These are phyloP conservation scores for Xiphophorus birchmanni DNA, from an alignment of 2,797 vertebrate species.

Conservation along the genomic window DNA sequence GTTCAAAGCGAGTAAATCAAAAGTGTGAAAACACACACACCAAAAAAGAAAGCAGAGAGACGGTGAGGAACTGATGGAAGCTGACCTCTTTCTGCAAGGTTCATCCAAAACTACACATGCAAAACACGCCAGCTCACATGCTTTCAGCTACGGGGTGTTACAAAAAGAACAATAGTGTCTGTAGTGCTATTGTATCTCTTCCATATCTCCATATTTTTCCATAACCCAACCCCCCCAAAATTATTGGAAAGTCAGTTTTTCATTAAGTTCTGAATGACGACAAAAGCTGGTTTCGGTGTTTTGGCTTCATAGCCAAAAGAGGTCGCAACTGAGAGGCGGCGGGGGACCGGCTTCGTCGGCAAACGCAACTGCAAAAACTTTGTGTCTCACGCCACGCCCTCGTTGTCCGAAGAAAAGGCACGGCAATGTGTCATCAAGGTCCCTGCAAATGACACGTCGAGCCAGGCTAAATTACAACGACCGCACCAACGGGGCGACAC, in stretches of 20 bases:
- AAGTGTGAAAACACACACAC: slow-evolving; percentile 41
- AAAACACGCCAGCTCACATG: slow-evolving; percentile 46
- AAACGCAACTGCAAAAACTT: slow-evolving; percentile 53
- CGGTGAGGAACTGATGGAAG: slow-evolving; percentile 56
- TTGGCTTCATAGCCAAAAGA: slow-evolving; percentile 26
- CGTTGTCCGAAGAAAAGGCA: slow-evolving; percentile 49
- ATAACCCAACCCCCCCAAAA: slow-evolving; percentile 16
- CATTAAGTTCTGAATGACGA: slow-evolving; percentile 46
- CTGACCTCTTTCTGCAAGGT: slow-evolving; percentile 67
- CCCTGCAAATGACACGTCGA: slow-evolving; percentile 80
- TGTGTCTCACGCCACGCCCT: slow-evolving; percentile 73
- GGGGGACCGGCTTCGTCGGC: slow-evolving; percentile 51
- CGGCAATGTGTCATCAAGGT: slow-evolving; percentile 71
- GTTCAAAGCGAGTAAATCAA: slow-evolving; percentile 41
- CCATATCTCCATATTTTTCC: slow-evolving; percentile 35
- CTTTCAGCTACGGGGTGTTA: slow-evolving; percentile 50
- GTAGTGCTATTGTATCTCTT: slow-evolving; percentile 43
- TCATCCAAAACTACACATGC: slow-evolving; percentile 37
- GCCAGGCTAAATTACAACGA: slow-evolving; percentile 78
- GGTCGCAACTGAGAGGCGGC: slow-evolving; percentile 6
- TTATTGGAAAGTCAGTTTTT: slow-evolving; percentile 38
- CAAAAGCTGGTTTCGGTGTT: slow-evolving; percentile 19
- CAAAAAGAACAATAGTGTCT: slow-evolving; percentile 50
- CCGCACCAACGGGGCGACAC: slow-evolving; percentile 72
- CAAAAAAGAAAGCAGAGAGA: slow-evolving; percentile 25